Conservation (phyloP, 2,797 vertebrate genomes). For the Apodemus agrarius region DNA sequence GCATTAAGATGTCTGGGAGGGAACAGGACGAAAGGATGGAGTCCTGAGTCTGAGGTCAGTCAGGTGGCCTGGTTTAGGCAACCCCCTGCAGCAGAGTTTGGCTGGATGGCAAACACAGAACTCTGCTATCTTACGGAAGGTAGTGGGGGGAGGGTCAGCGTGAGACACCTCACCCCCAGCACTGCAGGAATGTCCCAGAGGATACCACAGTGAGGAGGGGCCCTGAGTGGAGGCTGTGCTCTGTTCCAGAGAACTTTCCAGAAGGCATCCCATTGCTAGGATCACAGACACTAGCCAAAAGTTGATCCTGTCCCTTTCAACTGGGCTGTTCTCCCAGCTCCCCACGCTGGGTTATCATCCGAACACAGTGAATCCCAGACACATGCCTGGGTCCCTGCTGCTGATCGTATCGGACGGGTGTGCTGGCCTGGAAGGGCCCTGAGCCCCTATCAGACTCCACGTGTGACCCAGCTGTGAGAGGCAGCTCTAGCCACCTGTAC, state of each 20-base stretch:
- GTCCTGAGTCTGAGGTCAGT: too few relatives aligned
- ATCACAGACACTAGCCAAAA: slow-evolving; percentile 51
- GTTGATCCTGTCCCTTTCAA: slow-evolving; percentile 59
- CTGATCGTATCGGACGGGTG: slow-evolving; percentile 75
- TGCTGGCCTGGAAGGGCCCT: slow-evolving; percentile 76
- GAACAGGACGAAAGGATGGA: not conserved
- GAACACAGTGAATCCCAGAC: slow-evolving; percentile 45
- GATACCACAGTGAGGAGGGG: slow-evolving; percentile 3
- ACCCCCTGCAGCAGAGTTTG: fast-evolving
- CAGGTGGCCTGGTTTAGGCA: fast-evolving
- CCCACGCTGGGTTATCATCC: slow-evolving; percentile 22
- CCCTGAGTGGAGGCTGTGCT: slow-evolving; percentile 38
- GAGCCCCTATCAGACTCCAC: not conserved
- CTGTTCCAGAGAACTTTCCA: slow-evolving; percentile 78
- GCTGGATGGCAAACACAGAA: fast-evolving
- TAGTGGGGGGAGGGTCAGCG: not conserved
- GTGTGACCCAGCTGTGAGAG: not conserved
- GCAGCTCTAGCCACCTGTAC: not conserved
- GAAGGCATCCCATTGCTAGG: slow-evolving; percentile 61
- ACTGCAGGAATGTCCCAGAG: not conserved
- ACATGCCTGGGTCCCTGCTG: slow-evolving; percentile 50
- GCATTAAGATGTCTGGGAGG: not conserved
- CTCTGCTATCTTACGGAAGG: not conserved
- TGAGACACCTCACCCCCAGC: not conserved
- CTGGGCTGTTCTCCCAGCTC: slow-evolving; percentile 59